Evolutionary conservation across 2,113 vertebrate genomes (phyloP).

Genomic region (Vulpes lagopus): DNA sequence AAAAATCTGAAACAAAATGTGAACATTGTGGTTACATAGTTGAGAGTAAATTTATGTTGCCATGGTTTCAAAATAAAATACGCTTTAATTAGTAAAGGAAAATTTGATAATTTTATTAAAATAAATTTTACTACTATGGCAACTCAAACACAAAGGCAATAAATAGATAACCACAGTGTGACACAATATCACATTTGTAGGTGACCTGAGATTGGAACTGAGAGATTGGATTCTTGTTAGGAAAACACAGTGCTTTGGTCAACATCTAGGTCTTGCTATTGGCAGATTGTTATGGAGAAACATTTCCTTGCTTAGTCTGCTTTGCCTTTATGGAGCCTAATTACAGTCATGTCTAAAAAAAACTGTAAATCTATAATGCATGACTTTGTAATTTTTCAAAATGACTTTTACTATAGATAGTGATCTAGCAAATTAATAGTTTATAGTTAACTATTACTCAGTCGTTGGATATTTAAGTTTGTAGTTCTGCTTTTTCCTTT

Average conservation of each 20-base stretch:
- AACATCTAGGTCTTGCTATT: background rate
- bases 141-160: background rate
- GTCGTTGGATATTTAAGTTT: background rate
- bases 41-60: background rate
- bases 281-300: background rate
- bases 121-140: background rate
- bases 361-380: background rate
- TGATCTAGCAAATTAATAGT: background rate
- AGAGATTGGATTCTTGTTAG: background rate
- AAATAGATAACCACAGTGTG: background rate
- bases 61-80: background rate
- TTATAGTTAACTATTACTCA: background rate
- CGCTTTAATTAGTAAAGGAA: background rate
- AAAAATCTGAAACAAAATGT: background rate
- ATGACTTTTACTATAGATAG: background rate
- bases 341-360: background rate
- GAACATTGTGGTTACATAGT: background rate
- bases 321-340: background rate
- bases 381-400: background rate
- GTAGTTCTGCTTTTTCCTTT: background rate
- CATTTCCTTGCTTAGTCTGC: background rate
- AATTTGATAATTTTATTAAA: background rate
- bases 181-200: accelerated
- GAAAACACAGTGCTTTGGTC: background rate
- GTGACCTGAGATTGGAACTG: background rate